Base-by-base conservation (phyloP, 2,797 vertebrate genomes). In the Neostethus bicornis region DNA sequence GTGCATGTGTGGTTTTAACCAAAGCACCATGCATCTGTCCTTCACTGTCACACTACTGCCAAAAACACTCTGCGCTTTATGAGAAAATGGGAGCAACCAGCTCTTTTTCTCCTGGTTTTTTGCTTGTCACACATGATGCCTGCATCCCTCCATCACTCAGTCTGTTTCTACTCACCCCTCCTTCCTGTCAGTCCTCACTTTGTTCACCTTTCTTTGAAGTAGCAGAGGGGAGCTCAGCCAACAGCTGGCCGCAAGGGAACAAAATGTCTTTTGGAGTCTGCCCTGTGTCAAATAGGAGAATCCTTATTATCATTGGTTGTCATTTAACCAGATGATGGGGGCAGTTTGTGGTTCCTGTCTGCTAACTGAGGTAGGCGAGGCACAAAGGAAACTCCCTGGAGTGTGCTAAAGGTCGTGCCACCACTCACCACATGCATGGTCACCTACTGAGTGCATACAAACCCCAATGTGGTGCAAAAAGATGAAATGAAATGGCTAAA, bases 191-290 rank as follows among this genome's bases (percentile, higher is more conserved):
- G 19, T 19, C 31, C 25, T 11, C 12, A 52, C 62, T 79, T 61
- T 73, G 52, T 76, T 74, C 60, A 34, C 51, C 67, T 66, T 48
- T 44, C 68, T 88, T 80, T 88, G 85, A 84, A 76, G 80, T 34
- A 49, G 51, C 75, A 76, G 29, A 62, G 60, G 50, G 53, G 58
- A 35, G 38, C 45, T 51, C 0, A 7, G 59, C 63, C 69, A 61
- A 51, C 73, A 76, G 72, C 80, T 61, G 80, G 70, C 43, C 51
- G 14, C 70, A 37, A 61, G 66, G 51, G 66, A 60, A 68, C 61
- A 70, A 64, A 77, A 72, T 62, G 61, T 72, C 62, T 70, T 65
- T 61, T 50, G 72, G 75, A 73, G 73, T 61, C 77, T 81, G 76
- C 55, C 38, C 46, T 51, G 61, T 75, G 84, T 82, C 75, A 79